These are phyloP conservation scores for Bombylius major DNA, from an alignment of 2,888 invertebrate genomes.

Conservation along the genomic window DNA sequence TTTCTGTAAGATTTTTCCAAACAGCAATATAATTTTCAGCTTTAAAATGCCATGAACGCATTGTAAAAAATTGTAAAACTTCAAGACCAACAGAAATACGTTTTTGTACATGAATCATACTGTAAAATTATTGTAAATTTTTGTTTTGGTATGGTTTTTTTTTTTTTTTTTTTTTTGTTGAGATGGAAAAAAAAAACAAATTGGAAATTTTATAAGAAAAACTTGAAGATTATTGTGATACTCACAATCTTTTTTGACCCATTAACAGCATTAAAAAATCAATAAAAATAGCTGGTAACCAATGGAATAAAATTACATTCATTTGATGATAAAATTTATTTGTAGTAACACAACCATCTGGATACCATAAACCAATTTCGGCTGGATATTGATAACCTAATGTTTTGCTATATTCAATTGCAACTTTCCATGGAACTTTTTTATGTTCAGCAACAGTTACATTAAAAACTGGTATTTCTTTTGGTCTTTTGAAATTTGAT, in stretches of 20 bases:
- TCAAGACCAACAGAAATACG: conserved; percentile 63
- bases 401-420: conserved; percentile 60
- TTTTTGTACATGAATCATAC: conserved; percentile 67
- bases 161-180: too few relatives aligned
- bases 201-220: too few relatives aligned
- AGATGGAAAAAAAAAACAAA: too few relatives aligned
- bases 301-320: conserved; percentile 65
- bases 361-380: conserved; percentile 77
- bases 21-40: conserved; percentile 50
- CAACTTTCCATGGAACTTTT: conserved; percentile 75
- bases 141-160: background rate
- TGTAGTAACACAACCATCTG: conserved; percentile 63
- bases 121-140: conserved; percentile 25
- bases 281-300: conserved; percentile 69
- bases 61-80: conserved; percentile 81
- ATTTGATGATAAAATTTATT: conserved; percentile 55
- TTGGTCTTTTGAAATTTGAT: conserved; percentile 38
- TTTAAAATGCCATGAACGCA: conserved; percentile 72
- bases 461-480: conserved; percentile 75
- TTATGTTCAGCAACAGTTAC: conserved; percentile 73
- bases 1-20: conserved; percentile 31
- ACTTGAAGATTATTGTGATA: conserved; percentile 16
- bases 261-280: conserved; percentile 65
- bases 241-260: conserved; percentile 73
- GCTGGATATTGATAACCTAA: conserved; percentile 66